Base-by-base conservation (phyloP, 2,113 vertebrate species). In the Halcyon malimbica region DNA sequence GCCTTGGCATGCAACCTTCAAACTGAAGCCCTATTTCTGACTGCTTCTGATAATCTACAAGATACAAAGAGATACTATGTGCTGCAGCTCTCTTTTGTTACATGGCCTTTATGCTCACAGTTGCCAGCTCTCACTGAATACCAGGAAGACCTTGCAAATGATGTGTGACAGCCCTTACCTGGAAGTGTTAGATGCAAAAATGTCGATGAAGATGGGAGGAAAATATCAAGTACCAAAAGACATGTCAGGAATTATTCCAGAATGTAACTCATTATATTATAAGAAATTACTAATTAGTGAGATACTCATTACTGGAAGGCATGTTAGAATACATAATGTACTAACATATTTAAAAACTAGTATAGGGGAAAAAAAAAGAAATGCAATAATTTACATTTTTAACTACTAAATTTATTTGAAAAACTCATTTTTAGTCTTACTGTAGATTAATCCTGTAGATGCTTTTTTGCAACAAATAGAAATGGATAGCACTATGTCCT, bases 301-400 rank as follows among this genome's bases (percentile, higher is more conserved):
- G 37, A 67, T 67, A 68, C n/a, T 83, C 31, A n/a, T 16, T 51
- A 79, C 11, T 25, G 39, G n/a, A 83, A 88, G 11, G 17, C 80
- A 64, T 33, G n/a, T 68, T 46, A 60, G 48, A 76, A 88, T 29
- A 71, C 0, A 2, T 28, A 54, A 13, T 4, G 4, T 63, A 48
- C 6, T 67, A 60, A n/a, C 16, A 29, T 42, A 77, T 29, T 6
- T 51, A 73, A 76, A 83, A 90, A 13, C 8, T 69, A 86, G 57
- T 5, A 44, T 1, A 11, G n/a, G 0, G 1, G 0, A 1, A 0
- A 14, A 13, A 37, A 60, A 64, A 62, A 10, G 7, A 4, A 65
- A 93, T 29, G 41, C 1, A 63, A 18, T 59, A 42, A 41, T 64
- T 87, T 87, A 51, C 6, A 69, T 56, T 89, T 86, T 68, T 15